Evolutionary conservation across 2,888 invertebrate genomes (phyloP).

Genomic region (Sarcophaga subvicina): DNA sequence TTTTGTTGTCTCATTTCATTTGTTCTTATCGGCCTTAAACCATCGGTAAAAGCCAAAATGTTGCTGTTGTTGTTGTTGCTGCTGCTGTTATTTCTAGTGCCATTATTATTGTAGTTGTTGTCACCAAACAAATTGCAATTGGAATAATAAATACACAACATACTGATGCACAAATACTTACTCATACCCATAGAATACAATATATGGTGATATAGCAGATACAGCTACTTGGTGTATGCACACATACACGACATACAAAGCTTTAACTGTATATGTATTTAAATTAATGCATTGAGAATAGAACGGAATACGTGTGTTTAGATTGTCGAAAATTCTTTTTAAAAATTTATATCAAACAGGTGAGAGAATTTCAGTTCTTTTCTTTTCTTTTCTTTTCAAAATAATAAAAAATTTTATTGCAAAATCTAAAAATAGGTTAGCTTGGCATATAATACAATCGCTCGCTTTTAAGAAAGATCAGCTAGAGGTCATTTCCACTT

Average conservation of each 20-base stretch:
- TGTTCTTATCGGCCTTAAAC: constrained; percentile 73
- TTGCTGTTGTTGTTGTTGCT: constrained; percentile 33
- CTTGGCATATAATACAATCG: too few relatives aligned
- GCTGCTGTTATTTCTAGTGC: constrained; percentile 20
- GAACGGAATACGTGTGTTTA: background rate
- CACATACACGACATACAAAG: background rate
- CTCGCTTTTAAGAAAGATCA: too few relatives aligned
- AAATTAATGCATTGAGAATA: background rate
- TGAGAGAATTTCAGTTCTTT: constrained; percentile 1
- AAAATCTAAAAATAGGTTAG: too few relatives aligned
- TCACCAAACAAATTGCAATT: constrained; percentile 69
- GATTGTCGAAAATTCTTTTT: background rate
- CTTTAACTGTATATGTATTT: background rate
- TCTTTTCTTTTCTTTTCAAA: background rate
- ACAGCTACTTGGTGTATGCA: background rate
- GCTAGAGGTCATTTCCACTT: too few relatives aligned
- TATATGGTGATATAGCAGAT: too few relatives aligned
- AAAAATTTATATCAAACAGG: constrained; percentile 40
- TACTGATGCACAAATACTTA: constrained; percentile 30
- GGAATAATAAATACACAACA: constrained; percentile 62
- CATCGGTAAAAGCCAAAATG: constrained; percentile 71
- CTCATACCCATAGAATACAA: background rate
- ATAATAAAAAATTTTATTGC: background rate
- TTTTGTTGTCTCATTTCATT: constrained; percentile 62
- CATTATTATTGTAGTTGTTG: constrained; percentile 63